Evolutionary conservation across 92 coral and sea anemone species (phyloP), one percentile per base, ranked within the genome.

Genomic region (Muricea muricata): DNA sequence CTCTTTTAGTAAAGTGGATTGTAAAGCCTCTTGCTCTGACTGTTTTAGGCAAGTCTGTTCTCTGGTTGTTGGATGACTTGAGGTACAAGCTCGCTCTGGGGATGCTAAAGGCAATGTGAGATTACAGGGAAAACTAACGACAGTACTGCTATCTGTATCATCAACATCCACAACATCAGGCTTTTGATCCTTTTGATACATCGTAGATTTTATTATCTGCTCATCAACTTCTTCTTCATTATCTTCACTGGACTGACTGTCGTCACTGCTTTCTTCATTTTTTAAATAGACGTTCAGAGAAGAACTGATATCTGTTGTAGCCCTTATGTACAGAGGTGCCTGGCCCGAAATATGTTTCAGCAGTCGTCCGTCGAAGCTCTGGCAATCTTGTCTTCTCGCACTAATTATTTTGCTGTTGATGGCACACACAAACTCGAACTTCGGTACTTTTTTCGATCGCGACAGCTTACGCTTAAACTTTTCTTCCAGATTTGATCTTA

Each of bases 401-500:
- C 24, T 46, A 52, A 74, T 74, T 45, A 74, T 13, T 74, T 48
- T 46, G 42, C 80, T 74, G 54, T 50, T 74, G 26, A 74, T 50
- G 17, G 80, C 80, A 34, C 63, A 39, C 63, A 48, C 80, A 31
- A 74, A 74, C 80, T 74, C 80, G 20, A 74, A 74, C 32, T 74
- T 74, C 25, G 80, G 61, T 52, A 50, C 14, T 20, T 74, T 50
- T 25, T 46, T 31, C 20, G 56, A 46, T n/a, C 65, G 35, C 65
- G 23, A 74, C n/a, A 74, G 65, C 80, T 74, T 74, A 23, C 80
- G 60, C 28, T 48, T 74, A 74, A 74, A 74, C 30, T 50, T 74
- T 48, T 75, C 80, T 26, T 74, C 80, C 21, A 74, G 37, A 45
- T 13, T 45, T 45, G n/a, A n/a, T n/a, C n/a, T n/a, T n/a, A n/a